Conservation (phyloP, 2,113 vertebrate species). For the Hyla sarda region DNA sequence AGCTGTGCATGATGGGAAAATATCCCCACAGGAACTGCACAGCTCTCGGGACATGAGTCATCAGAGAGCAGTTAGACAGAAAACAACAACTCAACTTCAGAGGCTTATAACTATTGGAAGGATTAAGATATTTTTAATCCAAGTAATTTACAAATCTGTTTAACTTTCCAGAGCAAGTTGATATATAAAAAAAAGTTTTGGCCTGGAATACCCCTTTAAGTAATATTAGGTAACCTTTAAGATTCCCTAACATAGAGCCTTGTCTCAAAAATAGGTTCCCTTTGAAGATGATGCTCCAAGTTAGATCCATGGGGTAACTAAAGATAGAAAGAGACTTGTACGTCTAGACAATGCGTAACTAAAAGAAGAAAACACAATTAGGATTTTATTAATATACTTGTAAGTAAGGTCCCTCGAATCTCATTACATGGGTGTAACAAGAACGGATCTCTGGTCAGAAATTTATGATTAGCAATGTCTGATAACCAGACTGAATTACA, state of each 20-base stretch:
- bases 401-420: background rate
- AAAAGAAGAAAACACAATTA: background rate
- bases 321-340: background rate
- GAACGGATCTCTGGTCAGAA: background rate
- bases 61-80: too few species aligned
- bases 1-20: too few species aligned
- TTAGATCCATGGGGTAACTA: background rate
- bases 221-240: background rate
- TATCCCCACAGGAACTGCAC: too few species aligned
- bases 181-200: too few species aligned
- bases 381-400: background rate
- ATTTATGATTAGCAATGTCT: background rate
- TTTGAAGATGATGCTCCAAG: background rate
- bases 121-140: too few species aligned
- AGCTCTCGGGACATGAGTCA: too few species aligned
- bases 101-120: too few species aligned
- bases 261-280: background rate
- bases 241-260: background rate
- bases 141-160: too few species aligned
- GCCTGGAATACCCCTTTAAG: too few species aligned
- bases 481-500: background rate
- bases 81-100: too few species aligned
- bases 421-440: background rate
- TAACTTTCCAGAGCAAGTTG: too few species aligned
- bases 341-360: background rate